Evolutionary conservation across 1,140 invertebrate species (phyloP).

Genomic region (Hypsibius dujardini): DNA sequence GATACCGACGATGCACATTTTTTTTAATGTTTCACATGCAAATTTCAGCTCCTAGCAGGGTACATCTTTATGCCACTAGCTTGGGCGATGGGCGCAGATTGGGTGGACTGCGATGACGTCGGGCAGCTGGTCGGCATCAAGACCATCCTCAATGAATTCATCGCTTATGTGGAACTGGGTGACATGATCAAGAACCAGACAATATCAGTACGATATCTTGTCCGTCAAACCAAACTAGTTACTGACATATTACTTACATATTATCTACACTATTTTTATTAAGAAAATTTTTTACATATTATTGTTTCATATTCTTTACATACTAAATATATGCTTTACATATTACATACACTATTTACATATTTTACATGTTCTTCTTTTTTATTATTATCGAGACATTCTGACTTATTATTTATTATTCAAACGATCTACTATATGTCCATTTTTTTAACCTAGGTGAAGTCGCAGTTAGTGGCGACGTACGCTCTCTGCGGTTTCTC

Average conservation of each 20-base stretch:
- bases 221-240: not conserved
- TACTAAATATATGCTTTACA: too few relatives aligned
- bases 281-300: too few relatives aligned
- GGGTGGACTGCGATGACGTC: constrained; percentile 54
- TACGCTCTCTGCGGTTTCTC: constrained; percentile 88
- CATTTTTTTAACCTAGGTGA: too few relatives aligned
- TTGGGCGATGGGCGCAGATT: constrained; percentile 59
- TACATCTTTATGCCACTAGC: constrained; percentile 69
- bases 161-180: constrained; percentile 60
- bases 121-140: constrained; percentile 67
- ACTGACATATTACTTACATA: too few relatives aligned
- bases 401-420: too few relatives aligned
- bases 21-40: not conserved
- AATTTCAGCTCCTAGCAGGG: constrained; percentile 49
- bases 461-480: constrained; percentile 64
- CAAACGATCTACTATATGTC: too few relatives aligned
- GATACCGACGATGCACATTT: constrained; percentile 16
- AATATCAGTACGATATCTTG: constrained; percentile 41
- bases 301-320: constrained; percentile 20
- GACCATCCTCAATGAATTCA: constrained; percentile 76
- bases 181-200: constrained; percentile 39
- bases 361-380: too few relatives aligned
- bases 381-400: too few relatives aligned
- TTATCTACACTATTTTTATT: too few relatives aligned
- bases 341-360: too few relatives aligned